Base-by-base conservation (phyloP, 2,797 vertebrate species). In the Lutra lutra region DNA sequence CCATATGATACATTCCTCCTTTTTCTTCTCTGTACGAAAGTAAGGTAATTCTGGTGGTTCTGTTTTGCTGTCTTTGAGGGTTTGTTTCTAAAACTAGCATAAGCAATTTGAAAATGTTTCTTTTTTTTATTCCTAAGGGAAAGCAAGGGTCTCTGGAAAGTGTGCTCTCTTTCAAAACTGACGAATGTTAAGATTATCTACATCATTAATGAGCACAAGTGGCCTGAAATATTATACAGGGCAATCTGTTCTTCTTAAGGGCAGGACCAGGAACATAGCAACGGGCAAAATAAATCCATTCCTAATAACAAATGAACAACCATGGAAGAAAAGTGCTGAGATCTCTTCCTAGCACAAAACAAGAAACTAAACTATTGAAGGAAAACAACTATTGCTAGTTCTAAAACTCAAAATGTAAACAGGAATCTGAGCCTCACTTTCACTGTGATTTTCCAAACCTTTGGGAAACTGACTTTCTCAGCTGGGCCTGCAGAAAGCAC, bases 21-120 rank as follows among this genome's bases (percentile, higher is more conserved):
- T 86, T 77, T 79, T 51, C 38, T 89, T 89, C 86, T 91, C 51
- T 27, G 29, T 32, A 46, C 3, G 23, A 86, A 94, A 91, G 54
- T 4, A 64, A 51, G 75, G 23, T 56, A 25, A 38, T 46, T 94
- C 46, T 91, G n/a, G 21, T 40, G 77, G 51, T 18, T 94, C 64
- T 91, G 35, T 79, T 70, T 93, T 85, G 25, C 46, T 92, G 40
- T 70, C 35, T 79, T 97, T 62, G 68, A 77, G 60, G 8, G 27
- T 83, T 97, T 97, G 48, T 70, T 58, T 70, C 68, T 93, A 89
- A 91, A 92, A 73, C 46, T 54, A 77, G 48, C 23, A 64, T 43
- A 92, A 93, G 40, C 25, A 48, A 89, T 91, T 89, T n/a, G 75
- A 84, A 88, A 46, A 3, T 20, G 32, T 56, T 89, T 48, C 29